Percentiles rank a stretch among this genome's conserved stretches.
Conservation (phyloP, 2,888 invertebrate genomes). For the Aleiodes testaceus region DNA sequence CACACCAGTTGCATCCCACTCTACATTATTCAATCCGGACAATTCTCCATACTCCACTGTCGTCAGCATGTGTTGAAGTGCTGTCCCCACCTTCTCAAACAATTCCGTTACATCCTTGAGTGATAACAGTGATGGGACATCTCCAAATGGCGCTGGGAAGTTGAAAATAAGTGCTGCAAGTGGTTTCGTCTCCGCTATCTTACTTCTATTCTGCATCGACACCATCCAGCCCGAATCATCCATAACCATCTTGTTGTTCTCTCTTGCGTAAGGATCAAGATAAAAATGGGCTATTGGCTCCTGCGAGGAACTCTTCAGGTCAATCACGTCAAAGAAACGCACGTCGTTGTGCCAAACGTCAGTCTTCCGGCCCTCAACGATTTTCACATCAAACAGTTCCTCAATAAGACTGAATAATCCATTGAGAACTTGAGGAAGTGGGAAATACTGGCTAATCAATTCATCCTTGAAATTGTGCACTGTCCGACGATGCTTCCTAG, state of each 20-base stretch:
- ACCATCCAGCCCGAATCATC: constrained; percentile 83
- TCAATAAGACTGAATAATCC: constrained; percentile 85
- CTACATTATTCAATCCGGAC: constrained; percentile 89
- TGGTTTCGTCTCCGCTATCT: constrained; percentile 79
- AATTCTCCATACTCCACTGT: constrained; percentile 88
- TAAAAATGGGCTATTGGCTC: constrained; percentile 88
- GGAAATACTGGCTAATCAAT: constrained; percentile 86
- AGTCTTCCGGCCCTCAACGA: constrained; percentile 79
- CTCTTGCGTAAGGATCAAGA: constrained; percentile 85
- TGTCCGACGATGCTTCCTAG: constrained; percentile 81
- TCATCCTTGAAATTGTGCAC: constrained; percentile 82
- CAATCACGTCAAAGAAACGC: constrained; percentile 86
- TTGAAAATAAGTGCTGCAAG: constrained; percentile 89
- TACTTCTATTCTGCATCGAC: constrained; percentile 83
- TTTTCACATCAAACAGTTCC: constrained; percentile 84
- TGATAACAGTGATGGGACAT: constrained; percentile 81
- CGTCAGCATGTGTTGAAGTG: constrained; percentile 89
- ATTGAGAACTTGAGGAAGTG: constrained; percentile 84
- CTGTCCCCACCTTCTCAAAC: constrained; percentile 88
- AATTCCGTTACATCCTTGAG: constrained; percentile 84
- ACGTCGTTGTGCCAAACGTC: constrained; percentile 92
- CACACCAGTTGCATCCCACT: constrained; percentile 94
- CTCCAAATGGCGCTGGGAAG: constrained; percentile 80
- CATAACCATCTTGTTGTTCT: constrained; percentile 78
- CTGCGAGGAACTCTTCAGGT: constrained; percentile 75